Evolutionary conservation across 2,113 vertebrate genomes (phyloP), one percentile per base, ranked within the genome.

Genomic region (Dipodomys merriami): DNA sequence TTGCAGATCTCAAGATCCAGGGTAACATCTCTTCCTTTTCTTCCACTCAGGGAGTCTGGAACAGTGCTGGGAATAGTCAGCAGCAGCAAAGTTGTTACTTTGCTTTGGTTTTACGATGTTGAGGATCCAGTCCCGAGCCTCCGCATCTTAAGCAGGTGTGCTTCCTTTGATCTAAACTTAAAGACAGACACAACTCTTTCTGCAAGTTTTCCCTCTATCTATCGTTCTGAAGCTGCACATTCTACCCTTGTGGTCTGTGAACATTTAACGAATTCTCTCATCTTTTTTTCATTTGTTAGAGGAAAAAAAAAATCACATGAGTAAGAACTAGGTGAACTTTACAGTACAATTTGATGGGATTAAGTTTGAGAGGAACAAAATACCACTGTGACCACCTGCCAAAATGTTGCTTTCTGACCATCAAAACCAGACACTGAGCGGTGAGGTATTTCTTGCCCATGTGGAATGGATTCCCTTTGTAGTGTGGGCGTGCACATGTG

Each of bases 401-500:
- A 67, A 62, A 39, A 64, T 76, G 86, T 86, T 57, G 79, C 73
- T 83, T 53, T 74, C 44, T 83, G 65, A 91, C 57, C 46, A 72
- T 62, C 25, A 69, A 60, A 91, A 67, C 23, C 87, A 95, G 89
- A 76, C 7, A 22, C 23, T 72, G 27, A 74, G 72, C 57, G 7
- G 15, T 25, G 65, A 82, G 74, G 44, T 16, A 57, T 57, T 29
- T 62, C 35, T 49, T 15, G 12, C 27, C 18, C 18, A 57, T 95
- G 64, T 93, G 73, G 74, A 95, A 35, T 72, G 16, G 71, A 93
- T 92, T 94, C 64, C 25, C 80, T 76, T 44, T 76, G 30, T 60
- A 33, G 9, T 73, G 35, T 53, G 33, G 84, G 29, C 19, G 71
- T 81, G 4, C 68, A 74, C 15, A 33, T 53, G 44, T 71, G 49